Conservation (phyloP, 2,113 vertebrate genomes). For the Tragelaphus scriptus region DNA sequence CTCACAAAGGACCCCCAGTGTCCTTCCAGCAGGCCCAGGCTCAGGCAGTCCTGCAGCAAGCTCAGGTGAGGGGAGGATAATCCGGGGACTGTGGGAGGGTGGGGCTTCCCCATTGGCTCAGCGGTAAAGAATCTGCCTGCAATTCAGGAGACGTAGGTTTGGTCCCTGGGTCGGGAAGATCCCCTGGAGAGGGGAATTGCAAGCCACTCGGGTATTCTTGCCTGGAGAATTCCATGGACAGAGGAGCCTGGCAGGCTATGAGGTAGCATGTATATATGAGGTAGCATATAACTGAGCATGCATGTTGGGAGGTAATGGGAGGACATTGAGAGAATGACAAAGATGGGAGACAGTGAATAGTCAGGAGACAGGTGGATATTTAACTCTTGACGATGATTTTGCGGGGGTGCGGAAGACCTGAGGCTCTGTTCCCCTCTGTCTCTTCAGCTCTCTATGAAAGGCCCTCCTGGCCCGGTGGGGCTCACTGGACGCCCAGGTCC, state of each 20-base stretch:
- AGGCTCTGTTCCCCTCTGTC: background rate
- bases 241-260: background rate
- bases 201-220: background rate
- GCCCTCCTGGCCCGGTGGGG: constrained; percentile 87
- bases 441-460: constrained; percentile 88
- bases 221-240: background rate
- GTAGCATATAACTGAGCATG: no score
- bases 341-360: background rate
- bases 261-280: no score
- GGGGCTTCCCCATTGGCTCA: background rate
- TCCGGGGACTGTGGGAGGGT: rapidly evolving
- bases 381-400: no score
- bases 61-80: constrained; percentile 79
- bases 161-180: background rate
- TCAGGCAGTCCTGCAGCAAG: constrained; percentile 90
- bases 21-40: constrained; percentile 92
- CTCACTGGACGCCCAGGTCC: constrained; percentile 89
- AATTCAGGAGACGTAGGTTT: background rate
- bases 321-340: no score
- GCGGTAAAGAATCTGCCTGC: background rate
- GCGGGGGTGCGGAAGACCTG: no score
- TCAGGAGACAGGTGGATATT: background rate
- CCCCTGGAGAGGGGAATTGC: background rate
- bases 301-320: no score
- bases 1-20: constrained; percentile 86